phyloP scores from a whole-genome alignment of 2,797 vertebrate genomes.

The Sebastolobus alascanus region DNA sequence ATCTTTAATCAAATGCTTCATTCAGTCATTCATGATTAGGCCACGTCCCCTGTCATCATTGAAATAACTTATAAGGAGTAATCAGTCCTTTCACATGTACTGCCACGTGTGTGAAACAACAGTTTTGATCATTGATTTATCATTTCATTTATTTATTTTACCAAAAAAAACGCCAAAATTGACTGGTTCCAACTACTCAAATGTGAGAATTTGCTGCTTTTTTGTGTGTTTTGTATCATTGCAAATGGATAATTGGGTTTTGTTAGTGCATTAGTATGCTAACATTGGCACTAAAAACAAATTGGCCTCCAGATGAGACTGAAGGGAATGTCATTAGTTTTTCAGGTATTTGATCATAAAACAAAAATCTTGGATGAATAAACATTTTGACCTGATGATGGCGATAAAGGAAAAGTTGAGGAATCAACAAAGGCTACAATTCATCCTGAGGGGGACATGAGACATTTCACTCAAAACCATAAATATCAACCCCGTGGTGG shows the following conservation, averaged over 20 bases:
- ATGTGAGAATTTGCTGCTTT: not conserved
- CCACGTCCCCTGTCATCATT: not conserved
- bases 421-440: not conserved
- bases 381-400: constrained; percentile 1
- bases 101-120: not conserved
- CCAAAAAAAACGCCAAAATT: not conserved
- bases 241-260: not conserved
- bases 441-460: not conserved
- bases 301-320: not conserved
- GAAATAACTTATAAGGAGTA: not conserved
- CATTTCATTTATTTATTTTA: not conserved
- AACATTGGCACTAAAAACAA: not conserved
- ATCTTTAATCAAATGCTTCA: not conserved
- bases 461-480: not conserved
- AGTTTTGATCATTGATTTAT: not conserved
- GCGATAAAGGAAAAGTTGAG: constrained; percentile 1
- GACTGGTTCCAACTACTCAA: not conserved
- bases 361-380: not conserved
- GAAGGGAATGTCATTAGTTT: not conserved
- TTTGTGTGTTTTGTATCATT: not conserved
- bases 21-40: not conserved
- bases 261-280: not conserved
- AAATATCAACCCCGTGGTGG: too few species aligned
- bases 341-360: not conserved
- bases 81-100: not conserved